These are phyloP conservation scores for Mastomys coucha DNA, from an alignment of 2,113 vertebrate species.

Conservation along the genomic window DNA sequence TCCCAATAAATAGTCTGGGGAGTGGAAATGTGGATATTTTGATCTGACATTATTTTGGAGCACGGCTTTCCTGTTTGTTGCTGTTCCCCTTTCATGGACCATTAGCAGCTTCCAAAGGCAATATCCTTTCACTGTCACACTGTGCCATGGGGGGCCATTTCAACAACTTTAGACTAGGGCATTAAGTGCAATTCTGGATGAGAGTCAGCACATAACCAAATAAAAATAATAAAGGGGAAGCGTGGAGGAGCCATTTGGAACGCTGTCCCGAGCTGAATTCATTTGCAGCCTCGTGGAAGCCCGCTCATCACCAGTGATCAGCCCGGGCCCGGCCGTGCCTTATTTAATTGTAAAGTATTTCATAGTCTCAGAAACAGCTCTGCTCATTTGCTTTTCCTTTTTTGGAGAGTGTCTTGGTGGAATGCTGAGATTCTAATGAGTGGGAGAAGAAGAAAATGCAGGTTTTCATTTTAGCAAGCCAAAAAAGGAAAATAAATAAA, in stretches of 20 bases:
- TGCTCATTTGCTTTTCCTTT: constrained; percentile 88
- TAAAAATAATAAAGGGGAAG: constrained; percentile 91
- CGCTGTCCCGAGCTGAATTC: constrained; percentile 88
- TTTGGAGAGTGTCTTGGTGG: constrained; percentile 85
- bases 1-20: constrained; percentile 60
- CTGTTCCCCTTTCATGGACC: constrained; percentile 89
- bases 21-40: constrained; percentile 82
- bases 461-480: constrained; percentile 85
- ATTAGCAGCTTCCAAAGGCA: constrained; percentile 91
- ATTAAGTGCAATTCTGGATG: constrained; percentile 91
- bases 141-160: constrained; percentile 89
- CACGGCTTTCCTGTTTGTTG: constrained; percentile 84
- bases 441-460: constrained; percentile 87
- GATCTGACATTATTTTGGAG: constrained; percentile 87
- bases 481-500: constrained; percentile 50
- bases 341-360: constrained; percentile 90
- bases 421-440: constrained; percentile 87
- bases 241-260: constrained; percentile 90
- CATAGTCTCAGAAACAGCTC: constrained; percentile 86
- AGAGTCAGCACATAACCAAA: constrained; percentile 90
- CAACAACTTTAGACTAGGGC: constrained; percentile 88
- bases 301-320: constrained; percentile 88
- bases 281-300: constrained; percentile 88
- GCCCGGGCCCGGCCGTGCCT: constrained; percentile 82
- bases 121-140: constrained; percentile 90